A percentile compares a stretch with the other conserved stretches of the same genome.
phyloP scores from a whole-genome alignment of 1,140 invertebrate species.

The Rhysida immarginata region DNA sequence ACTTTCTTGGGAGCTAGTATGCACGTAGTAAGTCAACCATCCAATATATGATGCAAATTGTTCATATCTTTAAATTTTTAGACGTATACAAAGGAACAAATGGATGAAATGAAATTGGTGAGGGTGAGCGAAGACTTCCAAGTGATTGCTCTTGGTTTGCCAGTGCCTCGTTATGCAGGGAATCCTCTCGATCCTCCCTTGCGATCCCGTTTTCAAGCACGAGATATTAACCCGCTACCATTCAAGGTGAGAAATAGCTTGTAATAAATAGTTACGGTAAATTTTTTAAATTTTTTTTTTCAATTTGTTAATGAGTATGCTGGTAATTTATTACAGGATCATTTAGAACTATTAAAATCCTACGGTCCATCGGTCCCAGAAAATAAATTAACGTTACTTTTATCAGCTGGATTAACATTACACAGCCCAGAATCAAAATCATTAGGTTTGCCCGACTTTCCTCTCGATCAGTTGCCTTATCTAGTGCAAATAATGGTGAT shows the following conservation, averaged over 20 bases:
- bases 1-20: no score
- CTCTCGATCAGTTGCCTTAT: slow-evolving; percentile 57
- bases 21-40: no score
- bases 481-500: slow-evolving; percentile 56
- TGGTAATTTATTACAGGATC: no score
- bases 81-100: slow-evolving; percentile 57
- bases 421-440: slow-evolving; percentile 47
- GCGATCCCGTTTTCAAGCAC: slow-evolving; percentile 82
- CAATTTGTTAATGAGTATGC: no score
- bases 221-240: slow-evolving; percentile 47
- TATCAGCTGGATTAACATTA: slow-evolving; percentile 60
- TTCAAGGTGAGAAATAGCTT: slow-evolving; percentile 29
- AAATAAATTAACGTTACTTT: background rate
- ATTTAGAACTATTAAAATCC: no score
- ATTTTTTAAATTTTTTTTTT: no score
- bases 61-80: no score
- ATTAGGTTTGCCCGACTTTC: slow-evolving; percentile 75
- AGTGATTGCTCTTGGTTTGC: slow-evolving; percentile 76
- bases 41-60: no score
- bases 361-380: background rate
- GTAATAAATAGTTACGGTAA: no score
- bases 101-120: slow-evolving; percentile 73
- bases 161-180: slow-evolving; percentile 71
- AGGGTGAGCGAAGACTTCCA: slow-evolving; percentile 81
- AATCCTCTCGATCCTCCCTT: slow-evolving; percentile 91